Conservation (phyloP, 1,140 invertebrate species). For the Asobara japonica region DNA sequence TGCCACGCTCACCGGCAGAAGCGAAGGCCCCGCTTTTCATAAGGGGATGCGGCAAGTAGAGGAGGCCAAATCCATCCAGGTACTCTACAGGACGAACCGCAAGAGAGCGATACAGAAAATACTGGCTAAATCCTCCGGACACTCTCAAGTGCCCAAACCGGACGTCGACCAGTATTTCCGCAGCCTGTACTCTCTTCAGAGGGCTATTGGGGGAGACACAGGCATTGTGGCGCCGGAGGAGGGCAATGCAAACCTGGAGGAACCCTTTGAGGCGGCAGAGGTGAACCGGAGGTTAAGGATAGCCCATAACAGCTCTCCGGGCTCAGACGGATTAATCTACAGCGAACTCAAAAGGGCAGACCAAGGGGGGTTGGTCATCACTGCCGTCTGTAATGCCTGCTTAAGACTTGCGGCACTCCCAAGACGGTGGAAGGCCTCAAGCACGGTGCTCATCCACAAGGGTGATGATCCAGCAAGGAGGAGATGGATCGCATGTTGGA, state of each 20-base stretch:
- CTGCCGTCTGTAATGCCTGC: too few species aligned
- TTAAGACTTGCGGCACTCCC: too few species aligned
- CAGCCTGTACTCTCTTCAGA: neutral
- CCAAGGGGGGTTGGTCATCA: too few species aligned
- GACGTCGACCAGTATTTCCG: neutral
- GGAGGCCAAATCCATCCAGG: too few species aligned
- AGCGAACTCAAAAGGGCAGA: neutral
- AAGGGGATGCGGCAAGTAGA: too few species aligned
- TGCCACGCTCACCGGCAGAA: too few species aligned
- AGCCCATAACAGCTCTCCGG: neutral
- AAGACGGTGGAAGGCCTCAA: neutral
- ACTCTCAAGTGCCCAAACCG: neutral
- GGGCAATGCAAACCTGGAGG: neutral
- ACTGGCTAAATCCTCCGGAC: neutral
- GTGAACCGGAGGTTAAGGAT: neutral
- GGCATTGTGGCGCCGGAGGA: neutral
- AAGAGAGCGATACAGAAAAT: neutral
- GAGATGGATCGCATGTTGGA: slow-evolving; percentile 32
- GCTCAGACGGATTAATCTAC: neutral
- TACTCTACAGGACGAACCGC: neutral
- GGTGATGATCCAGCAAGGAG: neutral
- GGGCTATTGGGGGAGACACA: neutral
- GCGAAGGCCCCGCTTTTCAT: too few species aligned
- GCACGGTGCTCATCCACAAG: neutral
- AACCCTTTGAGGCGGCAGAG: neutral